phyloP scores from a whole-genome alignment of 2,888 invertebrate species.

The Tetanocera ferruginea region DNA sequence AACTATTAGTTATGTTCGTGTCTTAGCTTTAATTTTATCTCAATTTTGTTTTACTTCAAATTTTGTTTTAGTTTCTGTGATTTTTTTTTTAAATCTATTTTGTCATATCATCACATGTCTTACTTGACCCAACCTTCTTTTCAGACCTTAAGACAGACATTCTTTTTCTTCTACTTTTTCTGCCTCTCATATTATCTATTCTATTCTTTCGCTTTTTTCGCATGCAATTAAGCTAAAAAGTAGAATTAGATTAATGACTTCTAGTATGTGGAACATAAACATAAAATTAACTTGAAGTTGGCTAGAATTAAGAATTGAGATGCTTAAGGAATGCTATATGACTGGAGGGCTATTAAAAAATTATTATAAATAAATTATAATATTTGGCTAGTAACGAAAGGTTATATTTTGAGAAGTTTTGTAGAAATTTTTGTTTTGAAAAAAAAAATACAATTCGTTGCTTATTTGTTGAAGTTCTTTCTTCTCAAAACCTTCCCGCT shows the following conservation, averaged over 20 bases:
- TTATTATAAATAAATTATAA: neutral
- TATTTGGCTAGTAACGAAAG: neutral
- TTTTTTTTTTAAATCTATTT: neutral
- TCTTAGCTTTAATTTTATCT: no score
- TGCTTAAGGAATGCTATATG: neutral
- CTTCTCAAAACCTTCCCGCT: no score
- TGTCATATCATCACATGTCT: neutral
- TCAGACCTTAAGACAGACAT: neutral
- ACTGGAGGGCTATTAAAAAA: neutral
- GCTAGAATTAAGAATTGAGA: neutral
- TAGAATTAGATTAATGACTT: conserved; percentile 1
- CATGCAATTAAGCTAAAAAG: neutral
- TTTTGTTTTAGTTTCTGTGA: no score
- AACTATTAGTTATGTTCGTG: no score
- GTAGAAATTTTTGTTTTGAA: no score
- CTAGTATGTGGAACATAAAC: neutral
- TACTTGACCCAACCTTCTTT: neutral
- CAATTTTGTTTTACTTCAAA: no score
- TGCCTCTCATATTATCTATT: no score
- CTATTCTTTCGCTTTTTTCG: neutral
- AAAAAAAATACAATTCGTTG: no score
- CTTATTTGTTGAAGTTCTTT: no score
- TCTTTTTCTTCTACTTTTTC: neutral
- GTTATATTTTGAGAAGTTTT: neutral
- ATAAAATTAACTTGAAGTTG: neutral